phyloP scores from a whole-genome alignment of 2,113 vertebrate genomes.

The Chionis minor region DNA sequence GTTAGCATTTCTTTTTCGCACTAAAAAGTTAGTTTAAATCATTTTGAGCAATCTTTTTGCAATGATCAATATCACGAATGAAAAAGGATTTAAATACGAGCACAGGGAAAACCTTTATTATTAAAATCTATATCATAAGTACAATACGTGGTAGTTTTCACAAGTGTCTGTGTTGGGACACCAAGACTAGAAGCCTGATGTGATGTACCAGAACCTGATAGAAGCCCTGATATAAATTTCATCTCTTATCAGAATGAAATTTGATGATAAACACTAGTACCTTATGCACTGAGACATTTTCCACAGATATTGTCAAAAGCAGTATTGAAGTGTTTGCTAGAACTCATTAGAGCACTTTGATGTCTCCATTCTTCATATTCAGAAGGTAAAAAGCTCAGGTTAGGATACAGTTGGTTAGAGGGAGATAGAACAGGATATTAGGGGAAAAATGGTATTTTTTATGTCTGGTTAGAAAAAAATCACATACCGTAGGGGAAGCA shows the following conservation, averaged over 20 bases:
- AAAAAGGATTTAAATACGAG: not conserved
- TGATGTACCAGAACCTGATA: not conserved
- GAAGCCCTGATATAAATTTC: not conserved
- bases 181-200: not conserved
- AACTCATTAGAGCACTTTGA: slow-evolving; percentile 43
- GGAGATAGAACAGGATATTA: not conserved
- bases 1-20: not conserved
- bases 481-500: not conserved
- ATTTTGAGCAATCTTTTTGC: not conserved
- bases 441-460: not conserved
- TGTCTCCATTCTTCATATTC: slow-evolving; percentile 24
- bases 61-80: not conserved
- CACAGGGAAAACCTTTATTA: not conserved
- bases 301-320: slow-evolving; percentile 4
- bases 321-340: not conserved
- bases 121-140: not conserved
- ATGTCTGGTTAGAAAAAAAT: slow-evolving; percentile 20
- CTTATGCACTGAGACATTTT: not conserved
- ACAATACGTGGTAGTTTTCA: not conserved
- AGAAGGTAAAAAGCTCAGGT: not conserved
- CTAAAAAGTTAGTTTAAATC: not conserved
- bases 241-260: slow-evolving; percentile 24
- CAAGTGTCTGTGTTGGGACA: not conserved
- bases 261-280: not conserved
- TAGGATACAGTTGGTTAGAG: not conserved